Base-by-base conservation (phyloP, 1,140 invertebrate genomes). In the Nasonia vitripennis region DNA sequence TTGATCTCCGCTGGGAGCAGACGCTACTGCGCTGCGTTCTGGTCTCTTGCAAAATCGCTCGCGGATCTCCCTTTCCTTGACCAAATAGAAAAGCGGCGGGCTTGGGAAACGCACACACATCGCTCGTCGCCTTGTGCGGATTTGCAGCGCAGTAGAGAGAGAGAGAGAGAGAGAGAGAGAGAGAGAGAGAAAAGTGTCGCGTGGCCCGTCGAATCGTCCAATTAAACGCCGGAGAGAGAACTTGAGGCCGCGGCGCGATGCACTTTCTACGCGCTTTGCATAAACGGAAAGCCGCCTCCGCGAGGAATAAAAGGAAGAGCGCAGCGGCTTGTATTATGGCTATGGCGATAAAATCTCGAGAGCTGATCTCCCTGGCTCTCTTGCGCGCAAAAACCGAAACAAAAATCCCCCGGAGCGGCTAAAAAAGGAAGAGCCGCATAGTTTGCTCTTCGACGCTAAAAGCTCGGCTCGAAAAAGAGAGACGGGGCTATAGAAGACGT, bases 1-100 rank as follows among this genome's bases (percentile, higher is more conserved):
- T 20, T n/a, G 55, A 62, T 62, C 55, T 62, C 55, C 55, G 55
- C 55, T 62, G 55, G 55, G 55, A 62, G 55, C 20, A 14, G 20
- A 0, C 14, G 2, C 55, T 0, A 20, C 48, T 10, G 20, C 48
- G 31, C 41, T 27, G 27, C 37, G 37, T n/a, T 41, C 17, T 75
- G 2, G 20, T 14, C 5, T 9, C 74, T 84, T 78, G 55, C 62
- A 45, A 68, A 70, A 70, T 37, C 81, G 48, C 23, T 2, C 27
- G 41, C 27, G 41, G 20, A 73, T 73, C 80, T 73, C 48, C 73
- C 14, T 75, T 68, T 67, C 71, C 51, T 83, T 62, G 81, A 77
- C 34, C 73, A 48, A 5, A 34, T 45, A 20, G n/a, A 51, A 11
- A 51, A 45, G 20, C 34, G 34, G 3, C 11, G 9, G 62, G 7